These are phyloP conservation scores for Python bivittatus DNA, from an alignment of 2,113 vertebrate genomes.

Conservation along the genomic window DNA sequence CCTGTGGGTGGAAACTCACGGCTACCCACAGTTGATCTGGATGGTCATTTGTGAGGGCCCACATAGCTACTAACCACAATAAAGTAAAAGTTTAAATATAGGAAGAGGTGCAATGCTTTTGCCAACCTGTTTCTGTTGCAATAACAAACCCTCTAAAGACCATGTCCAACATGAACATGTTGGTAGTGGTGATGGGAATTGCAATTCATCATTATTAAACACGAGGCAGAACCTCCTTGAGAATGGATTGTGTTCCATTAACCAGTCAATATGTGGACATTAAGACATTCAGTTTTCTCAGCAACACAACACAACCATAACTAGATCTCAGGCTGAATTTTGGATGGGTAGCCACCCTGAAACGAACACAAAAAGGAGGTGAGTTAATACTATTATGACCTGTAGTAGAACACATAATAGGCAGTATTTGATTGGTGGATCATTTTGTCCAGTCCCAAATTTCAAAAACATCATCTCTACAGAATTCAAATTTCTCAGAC, in stretches of 20 bases:
- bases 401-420: background rate
- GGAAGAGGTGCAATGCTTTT: background rate
- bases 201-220: background rate
- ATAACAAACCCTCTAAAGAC: background rate
- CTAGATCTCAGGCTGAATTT: background rate
- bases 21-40: background rate
- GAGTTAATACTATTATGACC: no score
- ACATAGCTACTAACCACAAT: accelerated
- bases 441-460: background rate
- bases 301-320: background rate
- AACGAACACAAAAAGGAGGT: background rate
- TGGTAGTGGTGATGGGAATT: background rate
- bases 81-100: background rate
- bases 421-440: background rate
- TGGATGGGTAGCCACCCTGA: background rate
- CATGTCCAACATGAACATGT: background rate
- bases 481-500: background rate
- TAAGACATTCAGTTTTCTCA: background rate
- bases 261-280: background rate
- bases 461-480: background rate
- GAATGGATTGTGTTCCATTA: background rate
- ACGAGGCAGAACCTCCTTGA: background rate
- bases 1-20: background rate
- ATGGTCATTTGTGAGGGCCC: accelerated
- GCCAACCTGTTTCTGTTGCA: background rate